phyloP scores from a whole-genome alignment of 2,113 vertebrate genomes.

The Sterrhoptilus dennistouni region DNA sequence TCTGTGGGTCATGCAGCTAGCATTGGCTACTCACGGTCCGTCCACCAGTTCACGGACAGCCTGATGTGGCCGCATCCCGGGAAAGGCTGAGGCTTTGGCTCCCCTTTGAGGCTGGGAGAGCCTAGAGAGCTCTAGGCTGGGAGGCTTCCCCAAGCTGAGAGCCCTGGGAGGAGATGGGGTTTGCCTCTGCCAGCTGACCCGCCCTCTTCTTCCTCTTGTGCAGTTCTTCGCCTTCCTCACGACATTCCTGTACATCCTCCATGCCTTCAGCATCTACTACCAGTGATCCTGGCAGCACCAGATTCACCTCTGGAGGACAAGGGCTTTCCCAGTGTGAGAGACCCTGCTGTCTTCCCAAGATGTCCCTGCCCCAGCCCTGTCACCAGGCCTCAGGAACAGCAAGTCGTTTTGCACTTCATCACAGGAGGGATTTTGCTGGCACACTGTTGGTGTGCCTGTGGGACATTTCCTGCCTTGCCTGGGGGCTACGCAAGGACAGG shows the following conservation, averaged over 20 bases:
- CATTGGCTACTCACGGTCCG: rapidly evolving
- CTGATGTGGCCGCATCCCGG: background rate
- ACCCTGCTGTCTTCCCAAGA: background rate
- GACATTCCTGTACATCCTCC: slow-evolving; percentile 45
- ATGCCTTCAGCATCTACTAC: slow-evolving; percentile 61
- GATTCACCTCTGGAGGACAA: background rate
- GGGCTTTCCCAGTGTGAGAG: background rate
- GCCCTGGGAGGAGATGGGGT: background rate
- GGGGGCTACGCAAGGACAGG: rapidly evolving
- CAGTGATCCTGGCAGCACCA: background rate
- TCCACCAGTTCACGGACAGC: background rate
- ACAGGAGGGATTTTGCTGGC: background rate
- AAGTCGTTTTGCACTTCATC: background rate
- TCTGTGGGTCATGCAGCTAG: rapidly evolving
- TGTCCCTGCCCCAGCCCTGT: background rate
- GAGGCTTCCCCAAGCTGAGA: background rate
- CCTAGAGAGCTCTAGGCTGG: background rate
- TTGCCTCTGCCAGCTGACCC: background rate
- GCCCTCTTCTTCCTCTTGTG: background rate
- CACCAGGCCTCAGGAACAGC: background rate
- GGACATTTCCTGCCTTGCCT: background rate
- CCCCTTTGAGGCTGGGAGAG: background rate
- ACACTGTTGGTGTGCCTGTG: rapidly evolving
- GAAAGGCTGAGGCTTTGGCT: background rate
- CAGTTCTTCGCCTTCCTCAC: slow-evolving; percentile 60